Evolutionary conservation across 1,140 invertebrate genomes (phyloP).

Genomic region (Tetragnatha versicolor): DNA sequence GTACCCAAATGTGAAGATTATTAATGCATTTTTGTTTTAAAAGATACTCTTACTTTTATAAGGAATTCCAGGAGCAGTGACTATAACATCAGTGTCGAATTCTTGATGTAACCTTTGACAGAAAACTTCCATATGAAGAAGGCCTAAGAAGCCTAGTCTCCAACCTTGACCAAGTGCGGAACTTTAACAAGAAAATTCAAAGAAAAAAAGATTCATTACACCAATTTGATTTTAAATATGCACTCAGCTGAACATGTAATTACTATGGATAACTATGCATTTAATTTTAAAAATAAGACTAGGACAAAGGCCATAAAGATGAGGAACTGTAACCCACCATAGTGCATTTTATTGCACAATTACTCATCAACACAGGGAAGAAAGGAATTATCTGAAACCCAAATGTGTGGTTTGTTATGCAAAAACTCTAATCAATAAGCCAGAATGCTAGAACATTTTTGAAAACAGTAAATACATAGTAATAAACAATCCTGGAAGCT

Average conservation of each 20-base stretch:
- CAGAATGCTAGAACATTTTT: too few relatives aligned
- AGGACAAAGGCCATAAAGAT: too few relatives aligned
- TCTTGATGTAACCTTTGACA: conserved; percentile 93
- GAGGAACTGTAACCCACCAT: too few relatives aligned
- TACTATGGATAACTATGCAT: not conserved
- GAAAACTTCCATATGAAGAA: conserved; percentile 97
- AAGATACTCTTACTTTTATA: conserved; percentile 73
- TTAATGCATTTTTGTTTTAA: not conserved
- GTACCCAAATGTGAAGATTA: too few relatives aligned
- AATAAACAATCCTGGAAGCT: too few relatives aligned
- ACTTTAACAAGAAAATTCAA: conserved; percentile 67
- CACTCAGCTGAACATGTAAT: not conserved
- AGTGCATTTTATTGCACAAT: too few relatives aligned
- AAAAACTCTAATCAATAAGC: too few relatives aligned
- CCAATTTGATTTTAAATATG: not conserved
- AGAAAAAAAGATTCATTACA: not conserved
- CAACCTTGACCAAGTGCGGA: conserved; percentile 93
- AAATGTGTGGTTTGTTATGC: too few relatives aligned
- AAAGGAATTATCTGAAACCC: too few relatives aligned
- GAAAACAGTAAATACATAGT: too few relatives aligned
- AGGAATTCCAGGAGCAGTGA: conserved; percentile 93
- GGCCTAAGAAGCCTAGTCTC: conserved; percentile 90
- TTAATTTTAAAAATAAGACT: too few relatives aligned
- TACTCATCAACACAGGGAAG: too few relatives aligned
- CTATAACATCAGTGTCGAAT: conserved; percentile 81